Percentiles rank a stretch among this genome's conserved stretches.
Evolutionary conservation across 2,888 invertebrate species (phyloP).

Genomic region (Mesorhabditis spiculigera): DNA sequence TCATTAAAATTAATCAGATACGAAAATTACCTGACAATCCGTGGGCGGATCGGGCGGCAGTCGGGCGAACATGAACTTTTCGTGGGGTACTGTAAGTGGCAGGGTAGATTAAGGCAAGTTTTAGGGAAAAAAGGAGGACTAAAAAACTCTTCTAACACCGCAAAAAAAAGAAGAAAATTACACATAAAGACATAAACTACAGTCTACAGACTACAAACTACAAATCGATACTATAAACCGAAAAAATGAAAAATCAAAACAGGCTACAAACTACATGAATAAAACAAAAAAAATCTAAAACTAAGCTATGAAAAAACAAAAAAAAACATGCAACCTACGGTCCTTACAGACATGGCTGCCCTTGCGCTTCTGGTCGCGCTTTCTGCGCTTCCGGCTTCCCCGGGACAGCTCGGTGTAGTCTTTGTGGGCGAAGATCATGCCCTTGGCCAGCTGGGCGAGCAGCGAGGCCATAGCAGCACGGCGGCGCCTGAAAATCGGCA

Average conservation of each 20-base stretch:
- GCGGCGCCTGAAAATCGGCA: constrained; percentile 32
- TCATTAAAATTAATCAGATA: neutral
- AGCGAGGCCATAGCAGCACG: constrained; percentile 55
- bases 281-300: neutral
- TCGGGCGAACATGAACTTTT: constrained; percentile 56
- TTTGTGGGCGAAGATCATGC: constrained; percentile 57
- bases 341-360: constrained; percentile 49
- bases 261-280: neutral
- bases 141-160: neutral
- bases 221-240: no score
- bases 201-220: no score
- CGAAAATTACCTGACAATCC: constrained; percentile 39
- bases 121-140: neutral
- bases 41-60: constrained; percentile 55
- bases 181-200: no score
- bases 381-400: constrained; percentile 43
- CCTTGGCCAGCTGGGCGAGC: constrained; percentile 54
- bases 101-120: no score
- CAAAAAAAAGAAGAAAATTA: no score
- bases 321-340: constrained; percentile 13
- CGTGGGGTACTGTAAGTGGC: constrained; percentile 46
- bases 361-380: constrained; percentile 41
- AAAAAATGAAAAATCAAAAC: no score
- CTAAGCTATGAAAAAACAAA: neutral
- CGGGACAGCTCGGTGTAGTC: constrained; percentile 50